Base-by-base conservation (phyloP, 2,888 invertebrate genomes). In the Tricholauxania praeusta region DNA sequence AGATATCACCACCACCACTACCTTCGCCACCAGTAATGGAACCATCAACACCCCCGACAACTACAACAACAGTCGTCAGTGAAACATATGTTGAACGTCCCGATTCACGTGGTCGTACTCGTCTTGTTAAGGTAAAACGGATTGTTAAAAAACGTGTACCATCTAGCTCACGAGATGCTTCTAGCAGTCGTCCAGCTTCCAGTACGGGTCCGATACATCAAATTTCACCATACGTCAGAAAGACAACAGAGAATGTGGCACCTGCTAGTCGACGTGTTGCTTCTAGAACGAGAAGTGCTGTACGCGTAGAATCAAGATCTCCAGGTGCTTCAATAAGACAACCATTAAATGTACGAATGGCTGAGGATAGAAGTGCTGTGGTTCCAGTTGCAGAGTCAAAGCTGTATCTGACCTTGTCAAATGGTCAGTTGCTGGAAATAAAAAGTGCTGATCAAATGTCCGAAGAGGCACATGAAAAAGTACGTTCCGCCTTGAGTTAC, bases 401-500 rank as follows among this genome's bases (percentile, higher is more conserved):
- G 32, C 39, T 55, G 6, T 17, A 28, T 7, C 32, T 52, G 8
- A 19, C 49, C 10, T 17, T 48, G 2, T 49, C 71, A 12, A 66
- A 65, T 32, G 71, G 71, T 47, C 63, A 63, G 22, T 2, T 79
- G 15, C 19, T 79, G 12, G 79, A 82, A 47, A 75, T 79, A 70
- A 79, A 80, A 0, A 78, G 81, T 47, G 74, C 79, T 6, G 75
- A 85, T 15, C 89, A 90, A 78, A 81, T 92, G 67, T 89, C 90
- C 75, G 89, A 90, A 76, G 89, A 91, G 80, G 92, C 93, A 1
- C 91, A 92, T 81, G 89, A 89, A 49, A 92, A 91, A 78, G 93
- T 94, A 1, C 90, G 92, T 76, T 90, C 92, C 2, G 91, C 90
- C 0, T 88, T 94, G 32, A 93, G 92, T 82, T 94, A 93, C 82